Evolutionary conservation across 1,140 invertebrate genomes (phyloP), one percentile per base, ranked within the genome.

Genomic region (Drosophila punjabiensis): DNA sequence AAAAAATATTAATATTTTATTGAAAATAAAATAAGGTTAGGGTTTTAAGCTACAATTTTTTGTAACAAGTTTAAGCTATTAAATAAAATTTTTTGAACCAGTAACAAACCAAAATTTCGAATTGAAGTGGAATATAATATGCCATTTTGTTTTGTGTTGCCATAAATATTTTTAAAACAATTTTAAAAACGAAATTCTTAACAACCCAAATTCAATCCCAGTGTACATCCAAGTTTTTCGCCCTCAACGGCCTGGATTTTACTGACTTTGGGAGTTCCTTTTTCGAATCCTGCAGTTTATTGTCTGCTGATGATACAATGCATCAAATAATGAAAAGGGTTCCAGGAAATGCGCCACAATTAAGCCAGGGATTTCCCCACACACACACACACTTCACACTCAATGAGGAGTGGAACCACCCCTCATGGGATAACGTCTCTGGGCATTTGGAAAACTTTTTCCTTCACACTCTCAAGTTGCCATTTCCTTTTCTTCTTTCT

Each of bases 381-480:
- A 37, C 52, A 10, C 13, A 47, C 11, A 1, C 48, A 16, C 33
- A 18, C n/a, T 28, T n/a, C 47, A 30, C 18, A n/a, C n/a, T n/a
- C n/a, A n/a, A n/a, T n/a, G n/a, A n/a, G n/a, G 28, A 32, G 50
- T 32, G 32, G 30, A 56, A 37, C 35, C 35, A 58, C 71, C 35
- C 35, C 55, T 18, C 58, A 11, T 41, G 48, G 64, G 41, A 30
- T 18, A 69, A 24, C 58, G 18, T 48, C 64, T 43, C 62, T 13
- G 30, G 61, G 59, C 45, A 48, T 63, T 83, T 74, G 8, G 37
- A 79, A 69, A 88, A 66, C 43, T 78, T 70, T 84, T 84, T 68
- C 35, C 74, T 89, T 89, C 85, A 89, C 84, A 89, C 84, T 88
- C 70, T 81, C 86, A 89, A 89, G 85, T 77, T 82, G 81, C 74